A percentile compares a stretch with the other conserved stretches of the same genome.
These are phyloP conservation scores for Neoascia interrupta DNA, from an alignment of 2,888 invertebrate species.

Conservation along the genomic window DNA sequence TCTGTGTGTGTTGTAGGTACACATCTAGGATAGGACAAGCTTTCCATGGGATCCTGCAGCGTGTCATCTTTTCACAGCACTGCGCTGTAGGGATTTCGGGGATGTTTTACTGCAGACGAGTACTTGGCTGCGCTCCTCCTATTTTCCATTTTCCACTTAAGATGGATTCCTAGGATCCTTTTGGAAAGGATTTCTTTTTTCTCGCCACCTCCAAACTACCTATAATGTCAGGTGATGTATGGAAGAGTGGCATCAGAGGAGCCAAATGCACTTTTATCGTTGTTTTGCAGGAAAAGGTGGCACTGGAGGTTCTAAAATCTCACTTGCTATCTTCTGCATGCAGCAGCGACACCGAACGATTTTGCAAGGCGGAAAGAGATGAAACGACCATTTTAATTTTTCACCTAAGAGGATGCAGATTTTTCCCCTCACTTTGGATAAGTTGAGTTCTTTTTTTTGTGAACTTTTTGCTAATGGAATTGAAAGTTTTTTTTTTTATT, in stretches of 20 bases:
- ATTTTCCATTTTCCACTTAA: conserved; percentile 49
- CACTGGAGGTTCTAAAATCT: conserved; percentile 17
- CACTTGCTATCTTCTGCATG: conserved; percentile 16
- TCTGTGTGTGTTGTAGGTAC: neutral
- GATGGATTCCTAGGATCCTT: conserved; percentile 1
- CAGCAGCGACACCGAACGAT: conserved; percentile 3
- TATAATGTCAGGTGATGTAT: conserved; percentile 61
- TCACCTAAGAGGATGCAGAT: conserved; percentile 61
- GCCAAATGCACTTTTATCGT: conserved; percentile 44
- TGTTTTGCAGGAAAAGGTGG: conserved; percentile 15
- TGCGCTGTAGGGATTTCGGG: conserved; percentile 65
- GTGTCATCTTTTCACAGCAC: conserved; percentile 40
- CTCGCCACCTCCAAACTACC: conserved; percentile 12
- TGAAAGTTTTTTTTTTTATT: conserved; percentile 46
- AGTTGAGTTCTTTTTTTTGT: conserved; percentile 8
- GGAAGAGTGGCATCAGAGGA: conserved; percentile 11
- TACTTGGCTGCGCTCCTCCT: conserved; percentile 69
- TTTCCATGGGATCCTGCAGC: conserved; percentile 55
- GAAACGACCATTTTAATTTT: conserved; percentile 38
- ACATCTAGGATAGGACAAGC: conserved; percentile 61
- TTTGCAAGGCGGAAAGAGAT: conserved; percentile 10
- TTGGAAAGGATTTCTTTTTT: conserved; percentile 13
- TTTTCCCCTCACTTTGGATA: conserved; percentile 40
- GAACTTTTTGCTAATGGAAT: conserved; percentile 63
- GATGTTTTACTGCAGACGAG: conserved; percentile 54